Evolutionary conservation across 53 echinoderm and acorn worm species (phyloP).

Genomic region (Temnopleurus reevesii): DNA sequence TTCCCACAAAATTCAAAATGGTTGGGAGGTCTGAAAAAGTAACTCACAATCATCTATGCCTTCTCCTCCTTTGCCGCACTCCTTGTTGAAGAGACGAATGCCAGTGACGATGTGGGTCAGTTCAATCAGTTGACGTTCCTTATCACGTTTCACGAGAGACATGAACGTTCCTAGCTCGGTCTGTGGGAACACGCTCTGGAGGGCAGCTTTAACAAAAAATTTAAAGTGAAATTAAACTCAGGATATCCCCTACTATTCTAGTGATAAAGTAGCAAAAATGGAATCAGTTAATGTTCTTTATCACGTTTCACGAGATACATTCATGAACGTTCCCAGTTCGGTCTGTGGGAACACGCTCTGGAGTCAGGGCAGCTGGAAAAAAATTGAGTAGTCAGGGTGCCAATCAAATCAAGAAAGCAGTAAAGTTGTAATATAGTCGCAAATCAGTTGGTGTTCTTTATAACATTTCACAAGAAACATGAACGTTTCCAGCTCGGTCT

Average conservation of each 20-base stretch:
- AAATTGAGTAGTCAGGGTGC: no score
- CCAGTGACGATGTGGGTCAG: constrained; percentile 98
- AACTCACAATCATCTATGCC: constrained; percentile 98
- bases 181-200: constrained; percentile 98
- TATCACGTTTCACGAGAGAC: constrained; percentile 96
- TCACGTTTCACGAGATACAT: constrained; percentile 91
- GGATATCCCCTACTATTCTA: no score
- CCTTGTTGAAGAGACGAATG: constrained; percentile 96
- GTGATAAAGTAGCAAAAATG: neutral
- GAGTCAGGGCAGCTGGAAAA: constrained; percentile 69
- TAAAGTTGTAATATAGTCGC: no score
- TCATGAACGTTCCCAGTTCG: constrained; percentile 95
- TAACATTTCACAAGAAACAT: no score
- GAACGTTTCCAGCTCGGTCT: no score
- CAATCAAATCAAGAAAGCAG: no score
- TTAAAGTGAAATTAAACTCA: no score
- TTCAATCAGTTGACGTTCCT: constrained; percentile 92
- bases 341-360: constrained; percentile 98
- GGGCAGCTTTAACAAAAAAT: constrained; percentile 76
- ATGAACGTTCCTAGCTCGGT: constrained; percentile 99
- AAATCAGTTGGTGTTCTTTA: no score
- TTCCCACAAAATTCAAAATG: no score
- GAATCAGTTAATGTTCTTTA: constrained; percentile 85
- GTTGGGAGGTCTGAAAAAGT: no score
- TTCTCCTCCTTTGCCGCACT: constrained; percentile 97